A percentile compares a stretch with the other conserved stretches of the same genome.
These are phyloP conservation scores for Ctenoplectra terminalis DNA, from an alignment of 1,140 invertebrate genomes.

Conservation along the genomic window DNA sequence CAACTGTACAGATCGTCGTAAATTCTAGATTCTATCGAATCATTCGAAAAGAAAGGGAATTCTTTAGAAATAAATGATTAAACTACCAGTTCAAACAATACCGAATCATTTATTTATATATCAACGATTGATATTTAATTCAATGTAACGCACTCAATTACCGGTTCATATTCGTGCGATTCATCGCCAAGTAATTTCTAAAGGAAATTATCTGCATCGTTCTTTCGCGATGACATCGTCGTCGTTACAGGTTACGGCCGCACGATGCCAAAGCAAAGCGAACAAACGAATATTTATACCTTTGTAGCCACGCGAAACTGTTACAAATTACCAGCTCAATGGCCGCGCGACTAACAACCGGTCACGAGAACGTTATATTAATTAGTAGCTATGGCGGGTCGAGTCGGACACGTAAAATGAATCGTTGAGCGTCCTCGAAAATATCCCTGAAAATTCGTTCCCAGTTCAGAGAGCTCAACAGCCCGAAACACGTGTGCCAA, in stretches of 20 bases:
- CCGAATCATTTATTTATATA: too few species aligned
- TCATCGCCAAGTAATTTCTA: neutral
- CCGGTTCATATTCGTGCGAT: neutral
- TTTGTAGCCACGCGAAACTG: slow-evolving; percentile 8
- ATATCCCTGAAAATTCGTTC: slow-evolving; percentile 54
- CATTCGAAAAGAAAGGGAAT: neutral
- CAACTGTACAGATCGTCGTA: too few species aligned
- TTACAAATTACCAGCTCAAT: slow-evolving; percentile 38
- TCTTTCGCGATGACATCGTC: neutral
- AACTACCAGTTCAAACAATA: too few species aligned
- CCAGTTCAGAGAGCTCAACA: slow-evolving; percentile 14
- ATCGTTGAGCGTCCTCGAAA: slow-evolving; percentile 55
- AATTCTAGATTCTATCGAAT: neutral
- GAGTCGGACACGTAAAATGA: slow-evolving; percentile 46
- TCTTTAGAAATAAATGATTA: too few species aligned
- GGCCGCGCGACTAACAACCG: neutral
- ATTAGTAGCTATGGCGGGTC: slow-evolving; percentile 42
- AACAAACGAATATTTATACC: slow-evolving; percentile 44
- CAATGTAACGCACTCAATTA: too few species aligned
- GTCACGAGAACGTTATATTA: slow-evolving; percentile 52
- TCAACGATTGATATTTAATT: too few species aligned
- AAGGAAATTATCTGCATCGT: neutral
- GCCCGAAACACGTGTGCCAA: slow-evolving; percentile 26
- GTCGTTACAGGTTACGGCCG: neutral
- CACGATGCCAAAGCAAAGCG: neutral